A percentile compares a stretch with the other conserved stretches of the same genome.
Evolutionary conservation across 2,888 invertebrate genomes (phyloP).

Genomic region (Ernsta delagoae): DNA sequence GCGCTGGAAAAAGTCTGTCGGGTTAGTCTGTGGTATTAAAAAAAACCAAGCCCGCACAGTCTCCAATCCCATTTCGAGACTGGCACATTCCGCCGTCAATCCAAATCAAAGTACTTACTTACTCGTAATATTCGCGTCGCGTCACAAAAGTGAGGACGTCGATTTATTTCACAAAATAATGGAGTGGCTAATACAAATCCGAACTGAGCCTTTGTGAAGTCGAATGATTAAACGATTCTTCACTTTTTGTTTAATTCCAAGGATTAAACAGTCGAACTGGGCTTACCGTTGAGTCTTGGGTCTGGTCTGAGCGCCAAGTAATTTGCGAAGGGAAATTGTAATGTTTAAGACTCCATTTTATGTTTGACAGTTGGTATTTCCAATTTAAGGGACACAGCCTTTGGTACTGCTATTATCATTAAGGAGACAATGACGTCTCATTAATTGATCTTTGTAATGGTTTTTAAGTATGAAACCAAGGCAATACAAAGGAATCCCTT

Average conservation of each 20-base stretch:
- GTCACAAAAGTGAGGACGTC: constrained; percentile 6
- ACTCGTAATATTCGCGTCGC: constrained; percentile 5
- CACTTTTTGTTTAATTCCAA: constrained; percentile 35
- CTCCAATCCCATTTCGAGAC: not conserved
- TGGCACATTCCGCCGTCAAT: constrained; percentile 1
- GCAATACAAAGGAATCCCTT: too few species aligned
- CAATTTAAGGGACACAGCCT: not conserved
- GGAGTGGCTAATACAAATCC: constrained; percentile 35
- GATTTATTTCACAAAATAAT: constrained; percentile 36
- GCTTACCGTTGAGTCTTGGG: constrained; percentile 33
- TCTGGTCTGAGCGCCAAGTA: constrained; percentile 25
- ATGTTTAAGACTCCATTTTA: constrained; percentile 7
- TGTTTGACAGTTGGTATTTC: constrained; percentile 10
- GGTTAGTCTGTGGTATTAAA: too few species aligned
- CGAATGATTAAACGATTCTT: constrained; percentile 37
- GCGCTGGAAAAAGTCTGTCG: too few species aligned
- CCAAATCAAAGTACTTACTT: not conserved
- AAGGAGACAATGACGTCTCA: too few species aligned
- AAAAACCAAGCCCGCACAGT: not conserved
- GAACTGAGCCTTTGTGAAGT: constrained; percentile 31
- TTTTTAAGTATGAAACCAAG: too few species aligned
- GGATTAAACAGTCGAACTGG: constrained; percentile 35
- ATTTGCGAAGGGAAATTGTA: constrained; percentile 29
- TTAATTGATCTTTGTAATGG: too few species aligned
- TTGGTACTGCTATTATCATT: not conserved